Conservation (phyloP, 1,140 invertebrate species). For the Teleogryllus occipitalis region DNA sequence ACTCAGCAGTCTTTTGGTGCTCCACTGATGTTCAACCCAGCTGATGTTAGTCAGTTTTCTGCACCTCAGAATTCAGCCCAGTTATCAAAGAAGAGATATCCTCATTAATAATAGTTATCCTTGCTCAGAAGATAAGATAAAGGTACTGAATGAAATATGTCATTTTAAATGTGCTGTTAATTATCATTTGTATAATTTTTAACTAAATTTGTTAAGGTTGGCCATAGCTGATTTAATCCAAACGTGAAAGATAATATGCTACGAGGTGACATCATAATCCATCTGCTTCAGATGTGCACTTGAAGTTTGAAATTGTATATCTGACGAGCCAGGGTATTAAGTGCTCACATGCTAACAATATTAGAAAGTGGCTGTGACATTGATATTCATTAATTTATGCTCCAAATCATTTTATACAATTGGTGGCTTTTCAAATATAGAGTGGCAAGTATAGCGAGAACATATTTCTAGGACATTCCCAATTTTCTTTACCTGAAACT, state of each 20-base stretch:
- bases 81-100: background rate
- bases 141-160: background rate
- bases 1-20: background rate
- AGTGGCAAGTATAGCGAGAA: no score
- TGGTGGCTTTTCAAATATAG: no score
- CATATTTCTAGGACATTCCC: no score
- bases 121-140: background rate
- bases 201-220: background rate
- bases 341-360: no score
- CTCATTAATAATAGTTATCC: background rate
- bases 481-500: no score
- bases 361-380: no score
- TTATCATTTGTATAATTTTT: background rate
- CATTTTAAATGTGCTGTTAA: background rate
- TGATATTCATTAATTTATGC: no score
- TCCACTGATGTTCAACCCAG: background rate
- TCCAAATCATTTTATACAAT: no score
- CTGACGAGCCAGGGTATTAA: background rate
- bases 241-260: background rate
- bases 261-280: background rate
- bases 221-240: background rate
- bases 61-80: background rate
- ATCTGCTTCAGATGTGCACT: background rate
- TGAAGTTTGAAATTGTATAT: background rate
- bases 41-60: background rate